phyloP scores from a whole-genome alignment of 2,888 invertebrate species.

The Bugula neritina region DNA sequence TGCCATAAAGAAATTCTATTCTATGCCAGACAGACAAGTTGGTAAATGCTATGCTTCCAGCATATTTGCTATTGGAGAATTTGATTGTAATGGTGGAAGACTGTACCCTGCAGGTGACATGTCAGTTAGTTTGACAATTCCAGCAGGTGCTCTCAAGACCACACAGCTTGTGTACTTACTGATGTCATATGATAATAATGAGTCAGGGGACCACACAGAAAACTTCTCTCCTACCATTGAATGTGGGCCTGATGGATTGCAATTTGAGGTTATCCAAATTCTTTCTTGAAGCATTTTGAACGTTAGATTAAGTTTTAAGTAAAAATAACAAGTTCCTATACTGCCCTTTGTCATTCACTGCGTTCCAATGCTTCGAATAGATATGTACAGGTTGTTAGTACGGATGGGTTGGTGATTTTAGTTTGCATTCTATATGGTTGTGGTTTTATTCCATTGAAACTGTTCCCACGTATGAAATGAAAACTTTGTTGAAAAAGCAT shows the following conservation, averaged over 20 bases:
- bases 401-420: too few relatives aligned
- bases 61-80: constrained; percentile 22
- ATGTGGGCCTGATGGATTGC: constrained; percentile 16
- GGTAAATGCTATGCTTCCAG: constrained; percentile 10
- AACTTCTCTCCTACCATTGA: constrained; percentile 11
- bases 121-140: neutral
- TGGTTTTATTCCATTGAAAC: too few relatives aligned
- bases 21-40: neutral
- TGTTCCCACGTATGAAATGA: too few relatives aligned
- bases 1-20: neutral
- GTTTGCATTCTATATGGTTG: too few relatives aligned
- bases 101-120: neutral
- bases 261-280: constrained; percentile 21
- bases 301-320: too few relatives aligned
- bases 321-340: too few relatives aligned
- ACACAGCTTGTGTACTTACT: constrained; percentile 1
- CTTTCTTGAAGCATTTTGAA: too few relatives aligned
- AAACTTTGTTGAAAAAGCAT: too few relatives aligned
- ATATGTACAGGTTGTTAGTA: too few relatives aligned
- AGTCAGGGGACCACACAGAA: neutral
- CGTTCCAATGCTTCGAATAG: too few relatives aligned
- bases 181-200: constrained; percentile 8
- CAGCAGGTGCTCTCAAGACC: neutral
- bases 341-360: too few relatives aligned
- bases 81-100: neutral